Percentiles rank a stretch among this genome's conserved stretches.
Evolutionary conservation across 2,797 vertebrate genomes (phyloP).

Genomic region (Sciurus vulgaris): DNA sequence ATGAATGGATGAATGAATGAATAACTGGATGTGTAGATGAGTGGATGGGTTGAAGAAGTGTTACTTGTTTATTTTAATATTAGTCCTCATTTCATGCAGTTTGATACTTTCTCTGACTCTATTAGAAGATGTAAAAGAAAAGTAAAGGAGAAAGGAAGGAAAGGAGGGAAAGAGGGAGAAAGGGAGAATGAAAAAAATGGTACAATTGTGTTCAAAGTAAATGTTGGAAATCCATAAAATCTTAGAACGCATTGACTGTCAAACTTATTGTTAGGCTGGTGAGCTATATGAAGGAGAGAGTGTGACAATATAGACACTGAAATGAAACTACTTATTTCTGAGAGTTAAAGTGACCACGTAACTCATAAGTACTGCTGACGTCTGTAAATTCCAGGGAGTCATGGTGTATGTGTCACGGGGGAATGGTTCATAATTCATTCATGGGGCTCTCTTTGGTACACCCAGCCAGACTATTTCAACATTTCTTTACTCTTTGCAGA

Average conservation of each 20-base stretch:
- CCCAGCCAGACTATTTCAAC: conserved; percentile 20
- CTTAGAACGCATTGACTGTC: conserved; percentile 70
- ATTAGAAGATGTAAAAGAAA: not conserved
- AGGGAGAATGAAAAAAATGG: not conserved
- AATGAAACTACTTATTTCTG: conserved; percentile 72
- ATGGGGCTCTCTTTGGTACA: conserved; percentile 62
- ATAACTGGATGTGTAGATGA: not conserved
- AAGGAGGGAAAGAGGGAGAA: not conserved
- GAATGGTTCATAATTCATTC: conserved; percentile 81
- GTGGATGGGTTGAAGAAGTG: not conserved
- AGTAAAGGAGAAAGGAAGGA: not conserved
- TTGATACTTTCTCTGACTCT: not conserved
- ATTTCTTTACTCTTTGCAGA: conserved; percentile 64
- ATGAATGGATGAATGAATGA: not conserved
- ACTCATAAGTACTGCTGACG: conserved; percentile 53
- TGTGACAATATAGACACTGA: conserved; percentile 56
- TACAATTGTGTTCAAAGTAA: conserved; percentile 45
- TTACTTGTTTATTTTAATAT: conserved; percentile 15
- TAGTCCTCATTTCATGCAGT: not conserved
- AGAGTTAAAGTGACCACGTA: conserved; percentile 72
- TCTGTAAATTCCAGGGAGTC: conserved; percentile 64
- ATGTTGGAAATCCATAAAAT: conserved; percentile 34
- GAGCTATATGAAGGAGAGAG: conserved; percentile 8
- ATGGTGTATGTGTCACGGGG: conserved; percentile 53
- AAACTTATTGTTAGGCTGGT: conserved; percentile 69